Percentiles rank a stretch among this genome's conserved stretches.
phyloP scores from a whole-genome alignment of 2,797 vertebrate species.

The Falco rusticolus region DNA sequence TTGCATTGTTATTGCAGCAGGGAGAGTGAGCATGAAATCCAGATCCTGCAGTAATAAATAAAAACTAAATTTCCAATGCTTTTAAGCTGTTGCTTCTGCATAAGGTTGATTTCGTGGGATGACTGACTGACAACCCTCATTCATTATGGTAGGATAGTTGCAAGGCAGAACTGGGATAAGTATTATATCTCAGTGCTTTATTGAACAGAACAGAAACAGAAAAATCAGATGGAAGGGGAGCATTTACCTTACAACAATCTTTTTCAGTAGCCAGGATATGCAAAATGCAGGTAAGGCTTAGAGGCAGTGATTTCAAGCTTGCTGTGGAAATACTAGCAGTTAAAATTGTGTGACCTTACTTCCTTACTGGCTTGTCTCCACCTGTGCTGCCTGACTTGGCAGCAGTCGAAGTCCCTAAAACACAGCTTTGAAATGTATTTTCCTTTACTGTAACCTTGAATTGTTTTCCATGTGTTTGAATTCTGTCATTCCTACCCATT shows the following conservation, averaged over 20 bases:
- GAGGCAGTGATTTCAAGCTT: not conserved
- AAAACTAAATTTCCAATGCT: not conserved
- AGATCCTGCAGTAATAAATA: not conserved
- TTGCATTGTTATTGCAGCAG: not conserved
- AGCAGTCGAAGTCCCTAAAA: not conserved
- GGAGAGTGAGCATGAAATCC: not conserved
- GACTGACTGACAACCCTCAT: not conserved
- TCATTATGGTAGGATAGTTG: not conserved
- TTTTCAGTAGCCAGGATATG: not conserved
- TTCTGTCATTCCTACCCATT: not conserved
- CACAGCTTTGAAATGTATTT: constrained; percentile 9
- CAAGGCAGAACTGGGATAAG: not conserved
- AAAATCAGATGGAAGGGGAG: not conserved
- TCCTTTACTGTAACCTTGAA: not conserved
- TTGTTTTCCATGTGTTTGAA: not conserved
- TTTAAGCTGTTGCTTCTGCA: not conserved
- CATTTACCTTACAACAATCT: not conserved
- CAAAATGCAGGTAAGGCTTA: not conserved
- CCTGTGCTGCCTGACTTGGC: constrained; percentile 27
- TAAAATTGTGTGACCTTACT: not conserved
- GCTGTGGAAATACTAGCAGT: not conserved
- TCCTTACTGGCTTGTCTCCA: not conserved
- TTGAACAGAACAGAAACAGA: not conserved
- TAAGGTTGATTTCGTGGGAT: not conserved
- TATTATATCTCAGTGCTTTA: not conserved